Conservation (phyloP, 2,888 invertebrate genomes). For the Melieria omissa region DNA sequence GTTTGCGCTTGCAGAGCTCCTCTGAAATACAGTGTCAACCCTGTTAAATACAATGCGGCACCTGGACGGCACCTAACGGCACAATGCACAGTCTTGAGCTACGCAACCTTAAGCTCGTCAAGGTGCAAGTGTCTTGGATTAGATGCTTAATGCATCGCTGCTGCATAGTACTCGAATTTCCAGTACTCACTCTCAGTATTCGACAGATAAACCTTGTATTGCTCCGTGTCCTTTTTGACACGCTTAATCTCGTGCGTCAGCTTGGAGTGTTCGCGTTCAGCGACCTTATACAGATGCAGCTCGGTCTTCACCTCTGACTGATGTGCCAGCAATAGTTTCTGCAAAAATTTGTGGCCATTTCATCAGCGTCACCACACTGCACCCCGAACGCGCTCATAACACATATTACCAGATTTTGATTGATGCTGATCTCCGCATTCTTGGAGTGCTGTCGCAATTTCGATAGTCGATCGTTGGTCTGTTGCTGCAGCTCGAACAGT, state of each 20-base stretch:
- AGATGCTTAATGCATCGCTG: neutral
- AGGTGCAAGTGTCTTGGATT: neutral
- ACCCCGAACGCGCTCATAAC: neutral
- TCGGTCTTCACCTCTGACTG: slow-evolving; percentile 77
- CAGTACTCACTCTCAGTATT: slow-evolving; percentile 57
- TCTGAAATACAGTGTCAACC: slow-evolving; percentile 52
- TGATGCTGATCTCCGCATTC: slow-evolving; percentile 69
- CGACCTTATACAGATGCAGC: slow-evolving; percentile 68
- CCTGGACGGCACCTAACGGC: too few species aligned
- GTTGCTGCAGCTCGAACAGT: slow-evolving; percentile 67
- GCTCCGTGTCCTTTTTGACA: slow-evolving; percentile 54
- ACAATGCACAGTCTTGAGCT: too few species aligned
- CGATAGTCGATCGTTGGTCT: slow-evolving; percentile 65
- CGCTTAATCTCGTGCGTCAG: slow-evolving; percentile 56
- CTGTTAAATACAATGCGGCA: neutral
- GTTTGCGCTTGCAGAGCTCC: slow-evolving; percentile 70
- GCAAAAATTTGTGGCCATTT: slow-evolving; percentile 10
- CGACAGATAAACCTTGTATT: slow-evolving; percentile 53
- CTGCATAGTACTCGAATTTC: neutral
- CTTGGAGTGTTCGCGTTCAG: slow-evolving; percentile 65
- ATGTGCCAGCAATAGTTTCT: slow-evolving; percentile 75
- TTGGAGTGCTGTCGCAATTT: slow-evolving; percentile 68
- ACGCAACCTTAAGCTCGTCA: too few species aligned
- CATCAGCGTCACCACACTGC: neutral
- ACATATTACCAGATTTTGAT: slow-evolving; percentile 69